These are phyloP conservation scores for Melanotus villosus DNA, from an alignment of 2,888 invertebrate species.

Conservation along the genomic window DNA sequence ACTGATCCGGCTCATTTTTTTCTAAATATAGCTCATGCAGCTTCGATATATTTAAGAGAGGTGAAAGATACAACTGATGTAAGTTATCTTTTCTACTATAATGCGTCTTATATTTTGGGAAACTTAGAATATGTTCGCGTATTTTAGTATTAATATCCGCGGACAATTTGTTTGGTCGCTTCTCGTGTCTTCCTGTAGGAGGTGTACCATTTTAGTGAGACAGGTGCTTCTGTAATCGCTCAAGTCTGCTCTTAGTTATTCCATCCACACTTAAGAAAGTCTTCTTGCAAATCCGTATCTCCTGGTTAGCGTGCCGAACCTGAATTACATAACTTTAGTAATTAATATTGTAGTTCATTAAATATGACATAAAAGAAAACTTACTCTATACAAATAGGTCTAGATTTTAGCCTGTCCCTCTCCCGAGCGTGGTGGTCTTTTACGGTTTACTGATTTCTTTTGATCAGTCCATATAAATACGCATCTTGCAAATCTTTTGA, in stretches of 20 bases:
- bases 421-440: too few relatives aligned
- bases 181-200: slow-evolving; percentile 19
- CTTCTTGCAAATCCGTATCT: not conserved
- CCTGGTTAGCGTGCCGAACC: too few relatives aligned
- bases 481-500: too few relatives aligned
- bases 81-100: slow-evolving; percentile 38
- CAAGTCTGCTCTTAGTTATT: not conserved
- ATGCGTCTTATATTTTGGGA: slow-evolving; percentile 34
- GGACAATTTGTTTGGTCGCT: slow-evolving; percentile 23
- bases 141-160: slow-evolving; percentile 18
- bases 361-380: too few relatives aligned
- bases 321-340: too few relatives aligned
- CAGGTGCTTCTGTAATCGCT: slow-evolving; percentile 15
- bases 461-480: too few relatives aligned
- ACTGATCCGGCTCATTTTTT: slow-evolving; percentile 15
- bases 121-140: slow-evolving; percentile 32
- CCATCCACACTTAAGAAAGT: not conserved
- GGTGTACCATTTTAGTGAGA: not conserved
- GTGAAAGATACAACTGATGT: slow-evolving; percentile 27
- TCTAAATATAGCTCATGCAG: not conserved
- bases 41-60: slow-evolving; percentile 5
- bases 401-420: too few relatives aligned
- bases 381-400: too few relatives aligned
- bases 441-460: too few relatives aligned
- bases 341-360: too few relatives aligned